Base-by-base conservation (phyloP, 2,888 invertebrate species). In the Cephus sareptanus region DNA sequence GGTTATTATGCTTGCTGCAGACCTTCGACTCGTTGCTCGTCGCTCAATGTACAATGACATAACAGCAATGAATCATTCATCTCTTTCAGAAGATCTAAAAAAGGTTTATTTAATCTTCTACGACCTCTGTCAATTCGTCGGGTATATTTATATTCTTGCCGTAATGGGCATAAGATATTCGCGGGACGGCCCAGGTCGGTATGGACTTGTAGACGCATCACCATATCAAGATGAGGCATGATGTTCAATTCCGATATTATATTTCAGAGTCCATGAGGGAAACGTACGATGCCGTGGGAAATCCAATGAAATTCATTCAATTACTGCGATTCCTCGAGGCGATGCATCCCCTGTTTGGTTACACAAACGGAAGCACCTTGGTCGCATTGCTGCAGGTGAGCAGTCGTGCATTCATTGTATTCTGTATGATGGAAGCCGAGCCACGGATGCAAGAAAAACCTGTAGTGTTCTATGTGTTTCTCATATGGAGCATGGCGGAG, bases 81-180 rank as follows among this genome's bases (percentile, higher is more conserved):
- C 6, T 15, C 40, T 93, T 93, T 12, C 93, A 96, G 97, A 96
- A 90, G 96, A 95, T 89, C 92, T 95, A 73, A 96, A 95, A 88
- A 96, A 96, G 87, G 96, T 97, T 0, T 98, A 98, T 91, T 92
- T 98, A 81, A 94, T 96, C 74, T 92, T 97, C 77, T 98, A 98
- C 93, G 98, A 98, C 91, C 92, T 98, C 83, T 96, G 96, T 90
- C 98, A 98, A 94, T 97, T 96, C 88, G 93, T 97, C 79, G 97
- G 97, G 4, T 98, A 95, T 90, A 92, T 94, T 75, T 98, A 97
- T 88, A 93, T 98, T 6, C 90, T 97, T 33, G 89, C 93, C 1
- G 95, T 97, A 3, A 94, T 98, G 92, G 93, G 93, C 0, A 94
- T 97, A n/a, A 93, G 95, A 74, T 97, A 96, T 88, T 93, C 94